Evolutionary conservation across 2,113 vertebrate species (phyloP).

Genomic region (Morone saxatilis): DNA sequence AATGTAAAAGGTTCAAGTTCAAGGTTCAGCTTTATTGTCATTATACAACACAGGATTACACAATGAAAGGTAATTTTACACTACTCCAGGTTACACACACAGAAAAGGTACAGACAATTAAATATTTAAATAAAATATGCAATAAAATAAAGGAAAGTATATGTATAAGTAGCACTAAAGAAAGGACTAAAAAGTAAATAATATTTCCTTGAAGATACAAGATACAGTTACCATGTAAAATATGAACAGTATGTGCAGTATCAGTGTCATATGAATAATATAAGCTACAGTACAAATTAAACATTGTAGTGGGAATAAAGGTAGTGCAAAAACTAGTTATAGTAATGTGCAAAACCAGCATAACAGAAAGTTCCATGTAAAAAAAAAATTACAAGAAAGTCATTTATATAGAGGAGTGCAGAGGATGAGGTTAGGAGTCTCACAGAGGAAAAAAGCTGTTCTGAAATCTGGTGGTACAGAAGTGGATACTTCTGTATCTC

Average conservation of each 20-base stretch:
- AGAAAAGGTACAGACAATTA: not conserved
- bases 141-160: too few relatives aligned
- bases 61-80: not conserved
- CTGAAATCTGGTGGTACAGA: too few relatives aligned
- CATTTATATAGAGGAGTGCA: too few relatives aligned
- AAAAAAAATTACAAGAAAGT: too few relatives aligned
- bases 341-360: not conserved
- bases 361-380: not conserved
- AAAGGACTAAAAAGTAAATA: not conserved
- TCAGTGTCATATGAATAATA: not conserved
- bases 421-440: too few relatives aligned
- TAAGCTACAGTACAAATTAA: not conserved
- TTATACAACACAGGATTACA: not conserved
- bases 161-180: not conserved
- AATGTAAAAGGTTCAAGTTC: not conserved
- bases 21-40: not conserved
- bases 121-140: not conserved
- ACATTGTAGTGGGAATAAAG: not conserved
- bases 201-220: not conserved
- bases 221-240: not conserved
- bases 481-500: too few relatives aligned
- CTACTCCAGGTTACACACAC: not conserved
- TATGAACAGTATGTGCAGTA: not conserved
- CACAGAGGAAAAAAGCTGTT: too few relatives aligned
- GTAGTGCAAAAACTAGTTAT: too few relatives aligned